Percentiles rank a stretch among this genome's conserved stretches.
These are phyloP conservation scores for Monoplex corrugatus DNA, from an alignment of 2,888 invertebrate species.

Conservation along the genomic window DNA sequence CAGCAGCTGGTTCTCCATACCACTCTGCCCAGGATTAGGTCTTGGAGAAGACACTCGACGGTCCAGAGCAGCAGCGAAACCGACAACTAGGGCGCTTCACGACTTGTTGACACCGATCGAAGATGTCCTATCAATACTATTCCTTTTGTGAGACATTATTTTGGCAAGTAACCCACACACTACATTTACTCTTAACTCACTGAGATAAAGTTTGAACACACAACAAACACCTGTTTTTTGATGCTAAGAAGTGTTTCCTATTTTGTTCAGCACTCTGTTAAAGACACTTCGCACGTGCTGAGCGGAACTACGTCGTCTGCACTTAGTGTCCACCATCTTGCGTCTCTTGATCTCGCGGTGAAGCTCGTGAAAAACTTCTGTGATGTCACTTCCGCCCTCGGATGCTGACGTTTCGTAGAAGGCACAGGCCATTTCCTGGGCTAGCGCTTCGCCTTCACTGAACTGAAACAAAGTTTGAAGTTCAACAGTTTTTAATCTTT, in stretches of 20 bases:
- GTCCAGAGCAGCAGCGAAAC: no score
- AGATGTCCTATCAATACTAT: no score
- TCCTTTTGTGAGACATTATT: no score
- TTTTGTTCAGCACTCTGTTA: conserved; percentile 66
- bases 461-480: conserved; percentile 39
- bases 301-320: conserved; percentile 78
- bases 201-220: no score
- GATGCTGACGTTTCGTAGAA: conserved; percentile 80
- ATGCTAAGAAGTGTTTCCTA: conserved; percentile 57
- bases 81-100: conserved; percentile 49
- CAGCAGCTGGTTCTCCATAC: no score
- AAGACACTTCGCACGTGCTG: conserved; percentile 73
- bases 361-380: conserved; percentile 79
- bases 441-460: conserved; percentile 74
- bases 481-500: no score
- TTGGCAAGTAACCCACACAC: no score
- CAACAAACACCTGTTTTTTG: background rate
- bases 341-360: conserved; percentile 78
- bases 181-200: no score
- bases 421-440: conserved; percentile 76
- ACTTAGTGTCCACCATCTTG: conserved; percentile 73
- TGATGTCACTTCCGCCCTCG: conserved; percentile 77
- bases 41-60: no score
- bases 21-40: no score
- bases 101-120: conserved; percentile 64